Conservation (phyloP, 2,888 invertebrate species). For the Dichetophora obliterata region DNA sequence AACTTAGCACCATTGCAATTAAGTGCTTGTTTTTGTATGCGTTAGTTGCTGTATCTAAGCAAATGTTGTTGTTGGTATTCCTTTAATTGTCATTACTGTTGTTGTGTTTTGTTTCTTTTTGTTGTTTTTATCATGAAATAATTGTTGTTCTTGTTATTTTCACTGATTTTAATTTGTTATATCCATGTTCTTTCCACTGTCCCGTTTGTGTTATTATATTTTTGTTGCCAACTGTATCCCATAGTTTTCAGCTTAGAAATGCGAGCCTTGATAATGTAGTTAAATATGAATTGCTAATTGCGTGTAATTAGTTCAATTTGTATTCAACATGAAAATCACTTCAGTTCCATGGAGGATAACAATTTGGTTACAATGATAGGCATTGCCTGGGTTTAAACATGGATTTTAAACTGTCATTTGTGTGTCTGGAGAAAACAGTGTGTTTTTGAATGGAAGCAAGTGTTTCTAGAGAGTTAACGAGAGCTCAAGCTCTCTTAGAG, state of each 20-base stretch:
- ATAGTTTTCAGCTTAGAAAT: background rate
- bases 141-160: background rate
- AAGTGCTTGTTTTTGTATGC: background rate
- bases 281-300: constrained; percentile 31
- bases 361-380: background rate
- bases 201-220: background rate
- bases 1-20: background rate
- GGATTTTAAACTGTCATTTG: no score
- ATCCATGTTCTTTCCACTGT: background rate
- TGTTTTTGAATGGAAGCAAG: no score
- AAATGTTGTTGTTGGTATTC: constrained; percentile 10
- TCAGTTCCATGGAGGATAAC: constrained; percentile 39
- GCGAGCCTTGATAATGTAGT: background rate
- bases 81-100: constrained; percentile 21
- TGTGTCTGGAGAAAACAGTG: no score
- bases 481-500: no score
- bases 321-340: constrained; percentile 44
- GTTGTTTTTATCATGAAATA: constrained; percentile 13
- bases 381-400: no score
- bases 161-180: background rate
- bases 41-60: background rate
- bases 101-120: background rate
- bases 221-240: background rate
- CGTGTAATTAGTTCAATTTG: constrained; percentile 43
- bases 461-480: no score